Evolutionary conservation across 2,797 vertebrate genomes (phyloP).

Genomic region (Pangasius krempfi): DNA sequence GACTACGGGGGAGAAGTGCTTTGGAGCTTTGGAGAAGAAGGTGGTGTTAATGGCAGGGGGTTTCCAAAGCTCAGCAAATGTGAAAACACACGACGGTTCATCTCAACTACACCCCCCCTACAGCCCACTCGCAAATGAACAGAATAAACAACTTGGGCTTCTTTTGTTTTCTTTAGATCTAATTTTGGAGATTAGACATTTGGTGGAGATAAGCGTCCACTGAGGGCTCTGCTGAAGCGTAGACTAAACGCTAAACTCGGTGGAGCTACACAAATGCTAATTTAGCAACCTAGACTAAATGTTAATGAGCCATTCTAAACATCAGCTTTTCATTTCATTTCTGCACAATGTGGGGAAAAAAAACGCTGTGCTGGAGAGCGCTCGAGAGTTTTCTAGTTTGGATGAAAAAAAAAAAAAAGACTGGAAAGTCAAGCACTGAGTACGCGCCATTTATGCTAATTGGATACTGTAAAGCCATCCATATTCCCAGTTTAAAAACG

Average conservation of each 20-base stretch:
- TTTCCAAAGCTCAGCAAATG: conserved; percentile 66
- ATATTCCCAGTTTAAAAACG: neutral
- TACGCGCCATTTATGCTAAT: neutral
- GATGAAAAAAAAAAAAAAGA: neutral
- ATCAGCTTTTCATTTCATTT: neutral
- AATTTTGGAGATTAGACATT: conserved; percentile 45
- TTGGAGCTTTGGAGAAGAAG: conserved; percentile 41
- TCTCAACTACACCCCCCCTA: conserved; percentile 14
- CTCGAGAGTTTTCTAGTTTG: neutral
- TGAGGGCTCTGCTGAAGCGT: neutral
- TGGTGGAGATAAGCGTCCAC: conserved; percentile 34
- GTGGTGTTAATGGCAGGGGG: conserved; percentile 52
- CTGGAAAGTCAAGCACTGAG: neutral
- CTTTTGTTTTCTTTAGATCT: conserved; percentile 45
- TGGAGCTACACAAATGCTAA: neutral
- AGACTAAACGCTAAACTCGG: neutral
- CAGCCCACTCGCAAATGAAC: conserved; percentile 53
- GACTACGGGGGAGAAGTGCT: conserved; percentile 60
- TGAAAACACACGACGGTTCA: conserved; percentile 61
- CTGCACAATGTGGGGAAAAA: neutral
- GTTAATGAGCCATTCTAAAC: neutral
- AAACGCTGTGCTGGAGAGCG: too few species aligned
- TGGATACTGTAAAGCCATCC: neutral
- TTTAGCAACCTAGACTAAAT: neutral
- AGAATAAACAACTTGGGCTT: conserved; percentile 55